These are phyloP conservation scores for Pitta sordida DNA, from an alignment of 2,113 vertebrate species.

Conservation along the genomic window DNA sequence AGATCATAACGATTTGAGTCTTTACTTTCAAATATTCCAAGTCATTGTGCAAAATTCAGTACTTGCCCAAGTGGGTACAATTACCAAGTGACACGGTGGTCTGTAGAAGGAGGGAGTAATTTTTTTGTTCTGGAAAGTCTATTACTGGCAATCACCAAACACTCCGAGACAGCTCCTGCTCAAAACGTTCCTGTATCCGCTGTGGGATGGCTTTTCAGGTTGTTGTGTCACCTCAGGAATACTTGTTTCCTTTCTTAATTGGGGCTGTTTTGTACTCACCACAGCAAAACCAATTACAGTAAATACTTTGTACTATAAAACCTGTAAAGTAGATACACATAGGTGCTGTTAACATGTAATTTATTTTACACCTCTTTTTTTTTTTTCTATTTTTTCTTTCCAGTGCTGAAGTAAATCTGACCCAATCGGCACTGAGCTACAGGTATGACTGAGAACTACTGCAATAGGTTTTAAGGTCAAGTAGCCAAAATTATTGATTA, in stretches of 20 bases:
- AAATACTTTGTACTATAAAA: constrained; percentile 1
- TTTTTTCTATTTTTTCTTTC: not conserved
- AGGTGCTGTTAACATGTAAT: not conserved
- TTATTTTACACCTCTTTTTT: not conserved
- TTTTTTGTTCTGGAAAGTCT: not conserved
- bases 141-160: not conserved
- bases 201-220: not conserved
- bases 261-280: not conserved
- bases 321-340: not conserved
- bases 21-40: not conserved
- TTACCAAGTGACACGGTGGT: not conserved
- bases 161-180: not conserved
- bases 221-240: not conserved
- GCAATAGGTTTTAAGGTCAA: not conserved
- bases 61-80: not conserved
- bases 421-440: not conserved
- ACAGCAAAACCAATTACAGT: not conserved
- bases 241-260: not conserved
- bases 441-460: not conserved
- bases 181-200: not conserved
- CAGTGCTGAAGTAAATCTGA: not conserved
- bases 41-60: not conserved
- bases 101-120: not conserved
- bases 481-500: not conserved
- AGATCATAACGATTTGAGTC: not conserved